These are phyloP conservation scores for Fukomys damarensis DNA, from an alignment of 2,113 vertebrate genomes.

Conservation along the genomic window DNA sequence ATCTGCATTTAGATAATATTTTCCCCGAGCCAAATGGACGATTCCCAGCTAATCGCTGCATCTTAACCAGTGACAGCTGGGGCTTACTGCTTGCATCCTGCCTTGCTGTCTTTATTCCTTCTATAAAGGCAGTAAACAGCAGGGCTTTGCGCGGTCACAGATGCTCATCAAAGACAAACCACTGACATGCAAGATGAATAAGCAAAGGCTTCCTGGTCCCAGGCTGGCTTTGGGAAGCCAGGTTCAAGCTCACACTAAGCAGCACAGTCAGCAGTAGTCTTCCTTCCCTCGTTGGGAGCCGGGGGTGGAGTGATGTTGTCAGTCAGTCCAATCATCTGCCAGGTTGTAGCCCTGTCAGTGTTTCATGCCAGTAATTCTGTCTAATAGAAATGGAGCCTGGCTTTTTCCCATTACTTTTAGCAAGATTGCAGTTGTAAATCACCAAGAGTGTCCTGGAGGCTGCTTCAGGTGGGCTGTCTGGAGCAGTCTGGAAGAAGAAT, in stretches of 20 bases:
- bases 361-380: conserved; percentile 70
- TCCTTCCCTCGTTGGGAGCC: conserved; percentile 42
- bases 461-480: conserved; percentile 50
- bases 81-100: conserved; percentile 44
- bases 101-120: conserved; percentile 4
- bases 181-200: not conserved
- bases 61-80: conserved; percentile 71
- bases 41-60: conserved; percentile 48
- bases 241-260: not conserved
- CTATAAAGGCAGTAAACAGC: conserved; percentile 60
- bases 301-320: not conserved
- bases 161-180: conserved; percentile 63
- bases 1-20: conserved; percentile 36
- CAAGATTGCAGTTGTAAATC: conserved; percentile 70
- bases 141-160: conserved; percentile 50
- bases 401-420: conserved; percentile 72
- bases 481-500: conserved; percentile 39
- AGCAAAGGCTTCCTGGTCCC: not conserved
- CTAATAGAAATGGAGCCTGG: conserved; percentile 64
- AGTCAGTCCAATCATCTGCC: not conserved
- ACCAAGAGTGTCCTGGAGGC: conserved; percentile 39
- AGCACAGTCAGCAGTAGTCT: not conserved
- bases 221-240: not conserved
- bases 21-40: conserved; percentile 28
- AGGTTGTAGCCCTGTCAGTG: conserved; percentile 7